Evolutionary conservation across 1,140 invertebrate species (phyloP).

Genomic region (Drosophila cardini): DNA sequence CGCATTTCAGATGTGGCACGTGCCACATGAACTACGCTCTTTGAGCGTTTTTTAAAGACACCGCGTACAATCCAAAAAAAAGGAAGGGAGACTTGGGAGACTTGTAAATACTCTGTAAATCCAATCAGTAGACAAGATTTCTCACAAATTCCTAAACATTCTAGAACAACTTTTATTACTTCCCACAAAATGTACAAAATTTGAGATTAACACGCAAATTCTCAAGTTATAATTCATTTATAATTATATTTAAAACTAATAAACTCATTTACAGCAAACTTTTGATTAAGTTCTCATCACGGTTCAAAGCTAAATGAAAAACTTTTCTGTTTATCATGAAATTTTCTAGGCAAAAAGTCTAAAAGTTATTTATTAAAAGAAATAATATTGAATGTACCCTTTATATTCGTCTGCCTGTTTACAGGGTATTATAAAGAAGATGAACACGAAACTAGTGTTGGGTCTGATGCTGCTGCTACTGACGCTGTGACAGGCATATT

Average conservation of each 20-base stretch:
- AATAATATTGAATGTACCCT: neutral
- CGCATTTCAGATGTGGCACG: slow-evolving; percentile 62
- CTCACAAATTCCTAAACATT: no score
- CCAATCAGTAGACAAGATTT: no score
- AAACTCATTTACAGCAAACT: no score
- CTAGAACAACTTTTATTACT: no score
- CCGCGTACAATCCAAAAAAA: slow-evolving; percentile 9
- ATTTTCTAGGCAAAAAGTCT: no score
- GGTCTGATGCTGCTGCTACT: slow-evolving; percentile 27
- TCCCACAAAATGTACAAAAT: no score
- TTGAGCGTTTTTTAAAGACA: slow-evolving; percentile 67
- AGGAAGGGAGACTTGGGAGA: neutral
- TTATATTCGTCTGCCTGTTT: neutral
- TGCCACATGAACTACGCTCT: slow-evolving; percentile 58
- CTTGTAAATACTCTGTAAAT: neutral
- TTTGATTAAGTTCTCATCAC: no score
- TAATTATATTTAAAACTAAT: no score
- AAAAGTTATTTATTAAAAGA: neutral
- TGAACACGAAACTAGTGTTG: slow-evolving; percentile 63
- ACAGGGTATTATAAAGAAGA: slow-evolving; percentile 14
- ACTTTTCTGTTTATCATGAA: no score
- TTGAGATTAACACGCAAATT: no score
- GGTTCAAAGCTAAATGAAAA: no score
- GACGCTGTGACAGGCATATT: slow-evolving; percentile 79
- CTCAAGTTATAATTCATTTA: no score